Base-by-base conservation (phyloP, 1,140 invertebrate genomes). In the Anadara kagoshimensis region DNA sequence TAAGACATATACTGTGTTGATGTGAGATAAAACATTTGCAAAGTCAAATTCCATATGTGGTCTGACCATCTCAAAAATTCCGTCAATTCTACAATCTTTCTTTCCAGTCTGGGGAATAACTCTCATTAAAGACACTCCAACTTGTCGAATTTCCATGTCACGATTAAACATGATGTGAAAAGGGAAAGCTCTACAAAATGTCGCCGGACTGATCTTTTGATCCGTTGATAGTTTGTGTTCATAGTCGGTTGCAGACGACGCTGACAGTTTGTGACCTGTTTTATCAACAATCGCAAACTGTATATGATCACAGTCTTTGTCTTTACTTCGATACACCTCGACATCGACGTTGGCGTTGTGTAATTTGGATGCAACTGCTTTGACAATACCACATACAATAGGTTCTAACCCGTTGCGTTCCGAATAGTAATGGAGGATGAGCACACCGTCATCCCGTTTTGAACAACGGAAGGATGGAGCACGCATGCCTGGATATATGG, bases 131-230 rank as follows among this genome's bases (percentile, higher is more conserved):
- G 96, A 95, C 58, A 93, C 93, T 44, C 97, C 97, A 10, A 80
- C 94, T 90, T 97, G 96, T 44, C 94, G 92, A 78, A 98, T 94
- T 79, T 91, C 92, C 88, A 98, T 91, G 70, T 95, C 91, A 18
- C 94, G 92, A 85, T 98, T 94, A 86, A 98, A 98, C 92, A 98
- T 94, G 73, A 98, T 89, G 87, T 98, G 96, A 87, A 98, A 98
- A 16, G 97, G 97, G 89, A 98, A 98, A 3, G 97, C 94, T 63
- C 94, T 92, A 87, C 96, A 97, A 90, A 98, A 98, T 16, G 96
- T 97, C 12, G 93, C 92, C 18, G 96, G 95, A 85, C 94, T 96
- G 0, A 87, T 87, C 65, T 83, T 83, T 11, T 76, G 78, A 44
- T 83, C 80, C 18, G 68, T 64, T 12, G 78, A 80, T 7, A 85